A percentile compares a stretch with the other conserved stretches of the same genome.
phyloP scores from a whole-genome alignment of 2,113 vertebrate species.

The Protobothrops flavoviridis region DNA sequence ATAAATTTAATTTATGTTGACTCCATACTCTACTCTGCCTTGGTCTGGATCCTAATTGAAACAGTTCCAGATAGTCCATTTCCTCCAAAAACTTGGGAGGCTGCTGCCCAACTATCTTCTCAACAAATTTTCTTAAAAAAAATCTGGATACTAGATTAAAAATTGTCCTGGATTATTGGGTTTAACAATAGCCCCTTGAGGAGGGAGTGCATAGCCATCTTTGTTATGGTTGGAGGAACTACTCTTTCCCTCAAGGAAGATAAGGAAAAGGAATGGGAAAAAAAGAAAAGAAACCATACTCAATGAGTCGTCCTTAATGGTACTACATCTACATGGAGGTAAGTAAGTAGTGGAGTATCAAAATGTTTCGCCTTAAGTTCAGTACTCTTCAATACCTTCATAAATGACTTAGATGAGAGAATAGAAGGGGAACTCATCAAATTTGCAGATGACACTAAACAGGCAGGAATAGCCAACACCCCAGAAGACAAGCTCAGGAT shows the following conservation, averaged over 20 bases:
- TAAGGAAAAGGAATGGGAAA: background rate
- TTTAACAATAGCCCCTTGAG: background rate
- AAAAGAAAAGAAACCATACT: too few species aligned
- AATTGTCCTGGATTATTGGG: background rate
- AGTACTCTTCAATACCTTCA: too few species aligned
- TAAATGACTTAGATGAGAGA: too few species aligned
- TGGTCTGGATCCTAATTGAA: background rate
- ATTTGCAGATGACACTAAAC: too few species aligned
- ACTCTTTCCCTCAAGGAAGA: background rate
- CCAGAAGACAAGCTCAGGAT: too few species aligned
- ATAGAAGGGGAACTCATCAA: too few species aligned
- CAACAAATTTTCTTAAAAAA: background rate
- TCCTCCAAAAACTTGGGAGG: background rate
- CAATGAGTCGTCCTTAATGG: too few species aligned
- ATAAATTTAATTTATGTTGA: background rate
- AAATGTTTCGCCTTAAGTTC: too few species aligned
- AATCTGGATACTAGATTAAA: background rate
- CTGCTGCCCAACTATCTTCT: background rate
- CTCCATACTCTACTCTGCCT: background rate
- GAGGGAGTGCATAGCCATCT: background rate
- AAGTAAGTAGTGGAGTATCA: too few species aligned
- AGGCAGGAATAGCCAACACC: too few species aligned
- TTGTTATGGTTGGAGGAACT: background rate
- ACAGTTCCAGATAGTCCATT: background rate
- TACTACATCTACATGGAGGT: too few species aligned